Base-by-base conservation (phyloP, 2,888 invertebrate species). In the Cantharis nigra region DNA sequence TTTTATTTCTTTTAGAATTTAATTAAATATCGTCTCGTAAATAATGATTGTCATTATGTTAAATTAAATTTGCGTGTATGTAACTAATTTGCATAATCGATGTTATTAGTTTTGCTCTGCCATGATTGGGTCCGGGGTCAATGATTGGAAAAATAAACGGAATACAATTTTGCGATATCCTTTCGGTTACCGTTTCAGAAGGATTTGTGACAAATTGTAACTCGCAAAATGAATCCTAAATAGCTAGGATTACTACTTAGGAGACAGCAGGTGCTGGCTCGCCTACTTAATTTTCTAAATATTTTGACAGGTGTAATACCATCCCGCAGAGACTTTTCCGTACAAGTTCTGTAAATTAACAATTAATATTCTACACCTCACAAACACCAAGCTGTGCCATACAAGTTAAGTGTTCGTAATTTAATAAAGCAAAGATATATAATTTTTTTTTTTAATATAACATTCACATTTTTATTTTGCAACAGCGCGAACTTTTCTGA, bases 181-280 rank as follows among this genome's bases (percentile, higher is more conserved):
- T 67, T 30, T 49, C 73, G 73, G 73, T 77, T 70, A 77, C 70
- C 76, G 67, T 69, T 67, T 76, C 11, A 70, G 70, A 74, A 77
- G 75, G 85, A 85, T 85, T 84, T 84, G 85, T 83, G 86, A 86
- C 86, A 86, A 87, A 87, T 87, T 87, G 86, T 85, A 85, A 85
- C 85, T 83, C 85, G 85, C 83, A 84, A 80, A 85, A 84, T 85
- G 87, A 87, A 87, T 87, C 83, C 84, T 74, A 85, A 85, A 87
- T 87, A 84, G 87, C 86, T 81, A 81, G 81, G 84, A 85, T 86
- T 85, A 84, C 84, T 49, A 49, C 23, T 84, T 85, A 86, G 85
- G 85, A 84, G 84, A 83, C 83, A 84, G 84, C 86, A 86, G 85
- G 85, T 86, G 85, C 76, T 75, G 79, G 64, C 70, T 75, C 72